phyloP scores from a whole-genome alignment of 2,113 vertebrate species.

The Sula dactylatra region DNA sequence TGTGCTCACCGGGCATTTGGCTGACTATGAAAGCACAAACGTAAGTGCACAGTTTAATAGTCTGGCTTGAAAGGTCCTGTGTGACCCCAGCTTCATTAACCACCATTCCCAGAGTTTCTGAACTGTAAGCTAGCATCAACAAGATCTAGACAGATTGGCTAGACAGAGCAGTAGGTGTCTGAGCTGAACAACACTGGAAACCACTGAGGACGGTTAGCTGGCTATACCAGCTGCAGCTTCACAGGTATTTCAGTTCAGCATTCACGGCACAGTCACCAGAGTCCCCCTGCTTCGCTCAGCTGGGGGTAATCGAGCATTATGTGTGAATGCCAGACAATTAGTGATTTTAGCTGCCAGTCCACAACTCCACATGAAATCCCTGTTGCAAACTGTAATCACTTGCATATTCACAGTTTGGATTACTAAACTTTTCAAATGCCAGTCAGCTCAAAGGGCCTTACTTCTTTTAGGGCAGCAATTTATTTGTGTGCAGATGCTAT shows the following conservation, averaged over 20 bases:
- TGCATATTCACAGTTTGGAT: neutral
- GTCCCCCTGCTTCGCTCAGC: neutral
- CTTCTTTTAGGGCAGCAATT: neutral
- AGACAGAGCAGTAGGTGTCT: neutral
- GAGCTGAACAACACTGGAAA: neutral
- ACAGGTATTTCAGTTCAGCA: neutral
- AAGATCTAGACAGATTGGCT: neutral
- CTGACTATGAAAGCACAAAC: neutral
- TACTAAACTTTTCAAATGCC: neutral
- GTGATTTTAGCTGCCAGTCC: neutral
- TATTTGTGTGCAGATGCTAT: neutral
- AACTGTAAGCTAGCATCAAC: neutral
- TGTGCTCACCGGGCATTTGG: accelerated
- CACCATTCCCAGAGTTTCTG: neutral
- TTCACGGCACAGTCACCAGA: neutral
- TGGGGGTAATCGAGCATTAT: neutral
- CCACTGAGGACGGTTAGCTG: neutral
- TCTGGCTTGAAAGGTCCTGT: neutral
- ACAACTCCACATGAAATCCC: neutral
- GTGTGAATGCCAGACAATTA: neutral
- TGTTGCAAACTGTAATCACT: neutral
- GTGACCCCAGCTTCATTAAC: neutral
- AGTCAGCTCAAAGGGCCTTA: neutral
- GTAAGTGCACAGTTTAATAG: neutral
- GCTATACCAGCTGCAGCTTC: neutral